phyloP scores from a whole-genome alignment of 2,888 invertebrate genomes.

The Dugesia japonica region DNA sequence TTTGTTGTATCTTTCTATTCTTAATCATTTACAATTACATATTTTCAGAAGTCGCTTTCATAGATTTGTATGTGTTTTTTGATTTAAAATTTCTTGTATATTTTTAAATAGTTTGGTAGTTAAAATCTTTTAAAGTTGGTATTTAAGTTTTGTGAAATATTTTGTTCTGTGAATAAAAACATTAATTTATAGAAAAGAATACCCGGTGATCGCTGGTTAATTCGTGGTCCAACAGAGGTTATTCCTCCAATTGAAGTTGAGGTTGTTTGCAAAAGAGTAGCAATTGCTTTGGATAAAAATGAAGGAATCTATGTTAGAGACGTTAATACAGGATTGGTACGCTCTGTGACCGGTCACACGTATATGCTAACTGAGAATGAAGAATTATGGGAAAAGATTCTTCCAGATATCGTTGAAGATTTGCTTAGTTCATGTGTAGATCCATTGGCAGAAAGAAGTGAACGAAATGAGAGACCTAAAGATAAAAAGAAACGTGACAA shows the following conservation, averaged over 20 bases:
- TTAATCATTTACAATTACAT: too few relatives aligned
- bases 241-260: conserved; percentile 51
- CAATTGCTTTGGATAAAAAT: conserved; percentile 51
- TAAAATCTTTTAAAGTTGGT: too few relatives aligned
- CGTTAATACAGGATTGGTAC: conserved; percentile 48
- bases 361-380: conserved; percentile 42
- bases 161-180: too few relatives aligned
- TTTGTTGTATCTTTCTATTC: too few relatives aligned
- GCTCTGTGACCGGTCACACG: conserved; percentile 41
- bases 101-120: too few relatives aligned
- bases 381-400: conserved; percentile 40
- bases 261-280: conserved; percentile 47
- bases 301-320: conserved; percentile 51
- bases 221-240: conserved; percentile 50
- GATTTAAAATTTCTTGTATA: too few relatives aligned
- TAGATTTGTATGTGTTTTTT: too few relatives aligned
- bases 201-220: conserved; percentile 51
- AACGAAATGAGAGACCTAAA: conserved; percentile 15
- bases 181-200: conserved; percentile 40
- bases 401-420: conserved; percentile 39
- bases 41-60: too few relatives aligned
- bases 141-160: too few relatives aligned
- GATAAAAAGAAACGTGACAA: background rate
- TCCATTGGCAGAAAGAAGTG: conserved; percentile 47
- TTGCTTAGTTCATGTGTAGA: conserved; percentile 42